Evolutionary conservation across 2,797 vertebrate species (phyloP).

Genomic region (Moxostoma hubbsi): DNA sequence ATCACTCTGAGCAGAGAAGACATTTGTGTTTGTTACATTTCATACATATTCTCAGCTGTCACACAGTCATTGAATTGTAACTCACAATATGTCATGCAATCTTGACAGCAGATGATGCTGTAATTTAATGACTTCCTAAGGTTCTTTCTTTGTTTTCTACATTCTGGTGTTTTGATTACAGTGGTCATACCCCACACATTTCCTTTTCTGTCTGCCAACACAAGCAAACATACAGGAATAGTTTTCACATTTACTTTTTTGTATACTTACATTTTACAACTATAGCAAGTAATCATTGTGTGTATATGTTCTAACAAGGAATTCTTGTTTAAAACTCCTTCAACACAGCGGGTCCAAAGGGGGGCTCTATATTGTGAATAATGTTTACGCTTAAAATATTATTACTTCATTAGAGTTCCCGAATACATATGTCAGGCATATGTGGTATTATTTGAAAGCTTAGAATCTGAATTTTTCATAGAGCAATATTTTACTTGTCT

Average conservation of each 20-base stretch:
- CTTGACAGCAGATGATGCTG: neutral
- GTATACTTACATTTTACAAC: neutral
- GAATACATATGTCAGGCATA: too few relatives aligned
- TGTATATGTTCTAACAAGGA: slow-evolving; percentile 9
- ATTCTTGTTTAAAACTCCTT: slow-evolving; percentile 5
- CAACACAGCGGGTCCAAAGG: too few relatives aligned
- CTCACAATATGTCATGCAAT: neutral
- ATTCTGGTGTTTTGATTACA: neutral
- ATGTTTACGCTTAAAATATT: too few relatives aligned
- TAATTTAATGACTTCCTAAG: slow-evolving; percentile 16
- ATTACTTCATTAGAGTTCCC: too few relatives aligned
- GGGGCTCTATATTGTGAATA: too few relatives aligned
- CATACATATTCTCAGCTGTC: neutral
- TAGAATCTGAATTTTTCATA: too few relatives aligned
- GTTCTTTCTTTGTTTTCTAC: neutral
- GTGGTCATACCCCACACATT: slow-evolving; percentile 9
- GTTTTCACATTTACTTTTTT: neutral
- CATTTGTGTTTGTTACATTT: neutral
- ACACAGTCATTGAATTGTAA: neutral
- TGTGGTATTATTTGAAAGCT: too few relatives aligned
- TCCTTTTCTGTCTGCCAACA: neutral
- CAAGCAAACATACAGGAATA: neutral
- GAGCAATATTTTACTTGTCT: too few relatives aligned
- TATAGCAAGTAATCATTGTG: neutral
- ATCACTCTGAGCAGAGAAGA: neutral